A percentile compares a stretch with the other conserved stretches of the same genome.
Evolutionary conservation across 2,113 vertebrate genomes (phyloP).

Genomic region (Daubentonia madagascariensis): DNA sequence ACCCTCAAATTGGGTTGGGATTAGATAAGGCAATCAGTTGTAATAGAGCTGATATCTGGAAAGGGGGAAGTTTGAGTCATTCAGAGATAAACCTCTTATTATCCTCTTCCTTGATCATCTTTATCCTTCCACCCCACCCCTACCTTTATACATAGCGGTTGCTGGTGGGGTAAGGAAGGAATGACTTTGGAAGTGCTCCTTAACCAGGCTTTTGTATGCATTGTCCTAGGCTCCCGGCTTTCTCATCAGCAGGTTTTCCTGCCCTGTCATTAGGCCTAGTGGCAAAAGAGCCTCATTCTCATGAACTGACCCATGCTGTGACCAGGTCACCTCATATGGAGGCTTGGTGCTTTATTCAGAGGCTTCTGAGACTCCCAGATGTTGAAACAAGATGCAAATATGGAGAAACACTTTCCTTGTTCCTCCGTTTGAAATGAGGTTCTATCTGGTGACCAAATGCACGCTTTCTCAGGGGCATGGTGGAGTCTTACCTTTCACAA

Average conservation of each 20-base stretch:
- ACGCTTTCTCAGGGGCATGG: neutral
- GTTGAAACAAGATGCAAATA: conserved; percentile 63
- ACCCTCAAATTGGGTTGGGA: conserved; percentile 52
- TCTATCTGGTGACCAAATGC: neutral
- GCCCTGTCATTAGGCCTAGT: conserved; percentile 82
- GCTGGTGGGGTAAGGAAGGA: conserved; percentile 52
- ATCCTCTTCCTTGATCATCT: conserved; percentile 60
- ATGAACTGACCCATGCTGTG: conserved; percentile 75
- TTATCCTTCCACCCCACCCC: conserved; percentile 30
- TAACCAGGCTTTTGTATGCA: conserved; percentile 75
- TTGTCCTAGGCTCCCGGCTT: conserved; percentile 68
- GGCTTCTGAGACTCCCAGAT: conserved; percentile 42
- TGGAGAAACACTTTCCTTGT: neutral
- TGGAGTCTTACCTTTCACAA: conserved; percentile 31
- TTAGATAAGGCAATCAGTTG: conserved; percentile 77
- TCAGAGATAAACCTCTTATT: conserved; percentile 73
- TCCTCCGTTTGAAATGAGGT: neutral
- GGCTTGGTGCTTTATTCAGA: conserved; percentile 53
- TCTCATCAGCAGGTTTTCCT: conserved; percentile 78
- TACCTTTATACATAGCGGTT: conserved; percentile 31
- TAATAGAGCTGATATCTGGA: conserved; percentile 79
- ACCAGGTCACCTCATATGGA: conserved; percentile 63
- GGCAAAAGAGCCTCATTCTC: conserved; percentile 74
- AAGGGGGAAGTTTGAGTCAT: conserved; percentile 63
- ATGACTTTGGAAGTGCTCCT: conserved; percentile 65